phyloP scores from a whole-genome alignment of 2,113 vertebrate species.

The Furnarius figulus region DNA sequence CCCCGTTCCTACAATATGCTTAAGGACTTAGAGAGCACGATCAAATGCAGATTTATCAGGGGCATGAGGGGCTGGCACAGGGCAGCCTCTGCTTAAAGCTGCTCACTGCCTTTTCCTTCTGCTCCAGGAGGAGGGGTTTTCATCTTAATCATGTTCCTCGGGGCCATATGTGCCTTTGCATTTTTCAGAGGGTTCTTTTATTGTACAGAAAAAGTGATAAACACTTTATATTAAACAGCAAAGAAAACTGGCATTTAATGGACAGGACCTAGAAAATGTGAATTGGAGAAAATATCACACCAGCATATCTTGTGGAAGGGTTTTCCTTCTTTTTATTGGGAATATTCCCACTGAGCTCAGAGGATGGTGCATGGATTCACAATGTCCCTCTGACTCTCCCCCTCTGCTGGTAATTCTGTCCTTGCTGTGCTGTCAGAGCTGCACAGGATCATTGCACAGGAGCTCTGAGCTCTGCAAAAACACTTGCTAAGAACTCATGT shows the following conservation, averaged over 20 bases:
- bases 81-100: background rate
- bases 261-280: rapidly evolving
- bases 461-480: background rate
- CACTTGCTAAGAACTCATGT: background rate
- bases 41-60: background rate
- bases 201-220: background rate
- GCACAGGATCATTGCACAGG: background rate
- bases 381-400: background rate
- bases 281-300: background rate
- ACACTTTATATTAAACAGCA: background rate
- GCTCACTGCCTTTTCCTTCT: background rate
- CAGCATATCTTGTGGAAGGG: background rate
- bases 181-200: background rate
- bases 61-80: background rate
- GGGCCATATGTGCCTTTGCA: background rate
- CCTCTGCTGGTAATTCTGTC: conserved; percentile 10
- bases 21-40: background rate
- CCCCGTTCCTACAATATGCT: conserved; percentile 9
- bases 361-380: background rate
- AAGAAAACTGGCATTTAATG: background rate
- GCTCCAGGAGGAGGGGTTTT: background rate
- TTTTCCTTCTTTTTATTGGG: background rate
- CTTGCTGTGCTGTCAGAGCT: background rate
- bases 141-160: background rate
- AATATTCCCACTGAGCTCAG: background rate